phyloP scores from a whole-genome alignment of 2,888 invertebrate species.

The Aleiodes leptofemur region DNA sequence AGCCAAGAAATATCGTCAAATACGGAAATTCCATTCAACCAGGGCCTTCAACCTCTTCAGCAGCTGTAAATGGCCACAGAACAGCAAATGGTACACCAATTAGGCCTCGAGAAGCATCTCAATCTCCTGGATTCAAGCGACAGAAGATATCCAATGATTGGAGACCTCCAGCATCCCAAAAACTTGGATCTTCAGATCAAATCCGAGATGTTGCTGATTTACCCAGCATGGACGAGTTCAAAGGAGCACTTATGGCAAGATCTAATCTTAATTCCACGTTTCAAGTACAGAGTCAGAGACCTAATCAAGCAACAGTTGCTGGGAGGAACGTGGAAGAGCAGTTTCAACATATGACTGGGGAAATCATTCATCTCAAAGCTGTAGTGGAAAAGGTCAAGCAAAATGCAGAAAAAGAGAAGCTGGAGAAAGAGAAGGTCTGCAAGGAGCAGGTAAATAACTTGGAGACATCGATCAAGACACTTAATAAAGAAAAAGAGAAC shows the following conservation, averaged over 20 bases:
- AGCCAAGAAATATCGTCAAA: constrained; percentile 32
- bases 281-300: constrained; percentile 21
- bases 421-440: constrained; percentile 62
- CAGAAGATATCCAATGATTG: not conserved
- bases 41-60: constrained; percentile 32
- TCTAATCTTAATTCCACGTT: constrained; percentile 62
- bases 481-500: constrained; percentile 67
- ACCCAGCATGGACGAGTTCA: constrained; percentile 58
- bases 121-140: not conserved
- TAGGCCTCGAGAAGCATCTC: not conserved
- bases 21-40: not conserved
- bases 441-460: constrained; percentile 65
- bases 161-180: constrained; percentile 51
- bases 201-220: constrained; percentile 51
- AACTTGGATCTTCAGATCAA: constrained; percentile 55
- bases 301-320: not conserved
- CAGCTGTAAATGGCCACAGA: not conserved
- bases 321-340: not conserved
- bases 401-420: constrained; percentile 62
- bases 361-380: constrained; percentile 67
- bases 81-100: not conserved
- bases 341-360: constrained; percentile 54
- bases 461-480: constrained; percentile 59
- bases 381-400: constrained; percentile 64
- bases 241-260: constrained; percentile 53